Base-by-base conservation (phyloP, 2,888 invertebrate genomes). In the Neocrepidodera transversa region DNA sequence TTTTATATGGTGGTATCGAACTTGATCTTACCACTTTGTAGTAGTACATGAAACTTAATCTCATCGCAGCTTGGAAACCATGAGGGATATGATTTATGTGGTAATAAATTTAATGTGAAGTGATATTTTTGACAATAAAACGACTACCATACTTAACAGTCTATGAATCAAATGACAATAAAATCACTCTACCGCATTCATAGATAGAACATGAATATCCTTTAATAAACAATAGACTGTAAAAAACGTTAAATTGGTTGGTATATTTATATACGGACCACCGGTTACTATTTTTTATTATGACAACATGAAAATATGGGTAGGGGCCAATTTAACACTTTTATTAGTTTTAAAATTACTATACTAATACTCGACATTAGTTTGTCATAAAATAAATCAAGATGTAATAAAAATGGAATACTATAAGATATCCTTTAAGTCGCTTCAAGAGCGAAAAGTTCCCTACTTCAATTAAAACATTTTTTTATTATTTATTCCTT, bases 1-100 rank as follows among this genome's bases (percentile, higher is more conserved):
- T 38, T 38, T 38, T 38, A 38, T 17, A 14, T 38, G 38, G 17
- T 38, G 17, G 17, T 38, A 38, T 38, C 38, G 17, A 38, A 38
- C 17, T 38, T 38, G 14, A 38, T 38, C 38, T 17, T 38, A 16
- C 17, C 10, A 38, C 10, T 38, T 17, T 38, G 38, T 38, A 38
- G 38, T 38, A 17, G 17, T 38, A 5, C 17, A 38, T 38, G 38
- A 38, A 38, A 38, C 10, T 38, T 17, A 38, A 38, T 38, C 17
- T 38, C 17, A 17, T 38, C 16, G 8, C 38, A 38, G 10, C 13
- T 36, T 36, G 2, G 14, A 14, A 14, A 36, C n/a, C 32, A 10
- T 32, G 13, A n/a, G 11, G 11, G 32, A 32, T 11, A 32, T 32
- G 32, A 32, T 32, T 32, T 32, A 32, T 32, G 2, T 2, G 2